These are phyloP conservation scores for Caenorhabditis sp. DNA, from an alignment of 2,888 invertebrate species.

Conservation along the genomic window DNA sequence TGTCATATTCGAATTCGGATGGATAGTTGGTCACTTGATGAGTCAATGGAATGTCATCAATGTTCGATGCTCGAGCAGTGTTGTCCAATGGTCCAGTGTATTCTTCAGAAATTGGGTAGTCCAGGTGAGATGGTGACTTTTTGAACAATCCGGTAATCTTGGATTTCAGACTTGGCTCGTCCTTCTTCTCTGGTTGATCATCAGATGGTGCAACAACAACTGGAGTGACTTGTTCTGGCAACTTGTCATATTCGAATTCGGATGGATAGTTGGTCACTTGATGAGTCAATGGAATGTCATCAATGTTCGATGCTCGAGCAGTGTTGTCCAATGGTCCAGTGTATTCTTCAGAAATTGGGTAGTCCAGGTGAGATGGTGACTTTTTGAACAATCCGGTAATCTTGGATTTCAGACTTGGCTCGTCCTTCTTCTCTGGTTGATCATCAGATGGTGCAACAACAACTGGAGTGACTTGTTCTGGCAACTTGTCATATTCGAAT, in stretches of 20 bases:
- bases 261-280: too few species aligned
- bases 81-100: conserved; percentile 13
- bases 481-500: background rate
- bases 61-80: conserved; percentile 8
- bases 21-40: background rate
- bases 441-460: background rate
- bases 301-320: conserved; percentile 5
- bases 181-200: background rate
- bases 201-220: background rate
- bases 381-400: conserved; percentile 36
- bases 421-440: conserved; percentile 6
- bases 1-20: conserved; percentile 1
- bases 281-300: background rate
- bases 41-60: conserved; percentile 31
- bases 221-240: background rate
- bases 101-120: conserved; percentile 31
- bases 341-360: conserved; percentile 43
- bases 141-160: conserved; percentile 37
- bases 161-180: conserved; percentile 1
- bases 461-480: conserved; percentile 1
- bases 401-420: conserved; percentile 10
- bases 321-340: conserved; percentile 32
- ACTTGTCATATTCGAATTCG: conserved; percentile 1
- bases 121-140: conserved; percentile 37
- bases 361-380: conserved; percentile 48